These are phyloP conservation scores for Tringa solitaria DNA, from an alignment of 2,113 vertebrate genomes.

Conservation along the genomic window DNA sequence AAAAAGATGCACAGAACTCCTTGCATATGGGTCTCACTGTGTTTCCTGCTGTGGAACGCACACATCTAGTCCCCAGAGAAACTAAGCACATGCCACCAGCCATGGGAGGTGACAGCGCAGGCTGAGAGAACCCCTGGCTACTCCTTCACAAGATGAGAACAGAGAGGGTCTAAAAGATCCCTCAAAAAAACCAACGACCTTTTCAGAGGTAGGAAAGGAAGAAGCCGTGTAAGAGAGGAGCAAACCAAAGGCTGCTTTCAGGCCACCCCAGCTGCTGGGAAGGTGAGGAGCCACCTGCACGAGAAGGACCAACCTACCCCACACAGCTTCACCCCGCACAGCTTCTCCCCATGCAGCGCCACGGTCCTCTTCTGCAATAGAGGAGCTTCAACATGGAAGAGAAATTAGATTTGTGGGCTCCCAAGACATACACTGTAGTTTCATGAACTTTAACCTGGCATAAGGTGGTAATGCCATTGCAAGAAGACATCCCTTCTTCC, in stretches of 20 bases:
- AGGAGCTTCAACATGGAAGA: neutral
- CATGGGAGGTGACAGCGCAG: accelerated
- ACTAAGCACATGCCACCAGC: accelerated
- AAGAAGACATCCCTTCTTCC: neutral
- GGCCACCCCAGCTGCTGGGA: neutral
- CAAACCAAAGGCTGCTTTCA: neutral
- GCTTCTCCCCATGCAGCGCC: neutral
- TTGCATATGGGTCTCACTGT: neutral
- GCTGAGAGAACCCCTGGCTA: neutral
- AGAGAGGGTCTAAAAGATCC: neutral
- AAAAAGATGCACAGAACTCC: neutral
- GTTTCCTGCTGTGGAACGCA: accelerated
- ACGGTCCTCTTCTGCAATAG: neutral
- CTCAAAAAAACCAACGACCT: neutral
- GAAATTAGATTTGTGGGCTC: neutral
- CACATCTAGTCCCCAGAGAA: neutral
- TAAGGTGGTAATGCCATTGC: neutral
- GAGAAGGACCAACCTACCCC: neutral
- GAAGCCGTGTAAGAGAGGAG: neutral
- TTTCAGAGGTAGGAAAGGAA: neutral
- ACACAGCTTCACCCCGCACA: neutral
- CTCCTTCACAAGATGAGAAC: neutral
- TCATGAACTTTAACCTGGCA: neutral
- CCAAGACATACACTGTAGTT: neutral
- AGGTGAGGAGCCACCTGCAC: neutral